phyloP scores from a whole-genome alignment of 2,888 invertebrate genomes.

The Pammene aurita region DNA sequence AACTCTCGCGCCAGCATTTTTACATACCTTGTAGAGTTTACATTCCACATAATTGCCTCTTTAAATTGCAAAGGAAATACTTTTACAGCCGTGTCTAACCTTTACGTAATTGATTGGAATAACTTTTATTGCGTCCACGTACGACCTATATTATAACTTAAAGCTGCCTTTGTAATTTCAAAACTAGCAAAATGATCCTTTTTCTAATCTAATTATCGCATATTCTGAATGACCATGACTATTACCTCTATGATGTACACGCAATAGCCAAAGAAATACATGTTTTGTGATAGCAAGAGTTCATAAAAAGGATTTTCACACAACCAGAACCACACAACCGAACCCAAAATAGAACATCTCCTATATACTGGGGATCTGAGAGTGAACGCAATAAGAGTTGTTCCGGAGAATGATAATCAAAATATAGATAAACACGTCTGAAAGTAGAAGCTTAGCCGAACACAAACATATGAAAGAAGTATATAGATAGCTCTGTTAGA shows the following conservation, averaged over 20 bases:
- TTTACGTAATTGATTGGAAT: not conserved
- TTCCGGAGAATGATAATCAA: not conserved
- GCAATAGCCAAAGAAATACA: not conserved
- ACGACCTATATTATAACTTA: slow-evolving; percentile 15
- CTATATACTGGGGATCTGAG: not conserved
- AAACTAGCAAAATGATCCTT: not conserved
- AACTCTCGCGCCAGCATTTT: slow-evolving; percentile 2
- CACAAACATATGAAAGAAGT: slow-evolving; percentile 26
- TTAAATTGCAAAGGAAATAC: slow-evolving; percentile 10
- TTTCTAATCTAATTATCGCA: not conserved
- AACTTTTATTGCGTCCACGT: slow-evolving; percentile 10
- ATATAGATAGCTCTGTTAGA: slow-evolving; percentile 46
- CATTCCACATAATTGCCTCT: slow-evolving; percentile 16
- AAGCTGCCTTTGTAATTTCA: slow-evolving; percentile 19
- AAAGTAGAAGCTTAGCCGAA: slow-evolving; percentile 43
- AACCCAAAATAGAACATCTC: not conserved
- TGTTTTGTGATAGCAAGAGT: not conserved
- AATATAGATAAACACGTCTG: no score
- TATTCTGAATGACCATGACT: not conserved
- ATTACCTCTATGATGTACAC: not conserved
- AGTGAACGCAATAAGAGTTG: slow-evolving; percentile 11
- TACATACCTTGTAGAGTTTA: slow-evolving; percentile 1
- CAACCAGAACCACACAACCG: slow-evolving; percentile 14
- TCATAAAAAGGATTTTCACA: not conserved
- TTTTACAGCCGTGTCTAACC: slow-evolving; percentile 16